A percentile compares a stretch with the other conserved stretches of the same genome.
Evolutionary conservation across 1,140 invertebrate genomes (phyloP).

Genomic region (Lineus longissimus): DNA sequence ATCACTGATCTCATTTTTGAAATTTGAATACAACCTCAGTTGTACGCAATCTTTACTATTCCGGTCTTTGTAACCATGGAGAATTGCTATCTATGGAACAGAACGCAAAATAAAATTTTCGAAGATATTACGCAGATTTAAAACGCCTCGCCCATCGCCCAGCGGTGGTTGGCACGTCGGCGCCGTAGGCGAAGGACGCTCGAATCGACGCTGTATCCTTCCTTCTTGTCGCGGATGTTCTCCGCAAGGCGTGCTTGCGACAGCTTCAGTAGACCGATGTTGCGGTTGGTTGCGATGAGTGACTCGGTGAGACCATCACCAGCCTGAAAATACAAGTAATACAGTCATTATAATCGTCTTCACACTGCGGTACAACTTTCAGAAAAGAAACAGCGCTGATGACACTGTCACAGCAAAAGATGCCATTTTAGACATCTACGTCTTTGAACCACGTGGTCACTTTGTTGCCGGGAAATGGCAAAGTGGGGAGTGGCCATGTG

Average conservation of each 20-base stretch:
- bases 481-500: no score
- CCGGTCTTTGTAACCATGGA: no score
- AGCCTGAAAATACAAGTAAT: conserved; percentile 28
- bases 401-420: no score
- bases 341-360: background rate
- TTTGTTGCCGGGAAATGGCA: no score
- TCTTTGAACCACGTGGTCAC: no score
- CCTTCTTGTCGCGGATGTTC: conserved; percentile 45
- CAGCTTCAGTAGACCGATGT: conserved; percentile 46
- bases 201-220: conserved; percentile 35
- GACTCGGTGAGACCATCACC: conserved; percentile 46
- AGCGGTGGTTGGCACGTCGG: conserved; percentile 43
- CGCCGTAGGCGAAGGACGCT: conserved; percentile 44
- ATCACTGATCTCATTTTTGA: no score
- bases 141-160: conserved; percentile 45
- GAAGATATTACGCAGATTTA: conserved; percentile 16
- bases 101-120: background rate
- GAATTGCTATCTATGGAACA: background rate
- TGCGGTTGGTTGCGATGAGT: conserved; percentile 45
- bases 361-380: no score
- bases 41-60: no score
- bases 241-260: conserved; percentile 37
- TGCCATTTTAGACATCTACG: no score
- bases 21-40: no score
- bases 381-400: no score